These are phyloP conservation scores for Tapirus indicus DNA, from an alignment of 2,797 vertebrate species.

Conservation along the genomic window DNA sequence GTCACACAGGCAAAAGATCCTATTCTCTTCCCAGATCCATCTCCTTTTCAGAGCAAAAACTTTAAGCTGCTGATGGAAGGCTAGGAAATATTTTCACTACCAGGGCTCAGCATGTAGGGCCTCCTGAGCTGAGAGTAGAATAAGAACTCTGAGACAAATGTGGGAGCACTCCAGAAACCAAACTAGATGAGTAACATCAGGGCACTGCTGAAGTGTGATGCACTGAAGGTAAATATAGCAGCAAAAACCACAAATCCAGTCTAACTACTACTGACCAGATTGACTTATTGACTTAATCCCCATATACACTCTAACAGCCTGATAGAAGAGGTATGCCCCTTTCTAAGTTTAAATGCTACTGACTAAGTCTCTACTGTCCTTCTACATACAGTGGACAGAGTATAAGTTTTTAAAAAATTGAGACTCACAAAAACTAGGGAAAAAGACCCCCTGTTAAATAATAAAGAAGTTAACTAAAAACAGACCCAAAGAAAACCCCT, in stretches of 20 bases:
- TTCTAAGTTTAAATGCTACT: not conserved
- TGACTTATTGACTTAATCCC: not conserved
- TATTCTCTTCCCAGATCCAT: not conserved
- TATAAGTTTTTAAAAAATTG: not conserved
- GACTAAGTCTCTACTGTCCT: not conserved
- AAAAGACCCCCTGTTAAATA: not conserved
- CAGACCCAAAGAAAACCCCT: not conserved
- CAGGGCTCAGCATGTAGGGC: not conserved
- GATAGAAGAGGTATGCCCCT: not conserved
- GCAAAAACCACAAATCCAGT: not conserved
- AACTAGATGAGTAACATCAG: not conserved
- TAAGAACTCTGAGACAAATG: not conserved
- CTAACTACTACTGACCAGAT: not conserved
- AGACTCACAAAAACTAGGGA: not conserved
- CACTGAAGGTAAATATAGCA: not conserved
- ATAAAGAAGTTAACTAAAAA: not conserved
- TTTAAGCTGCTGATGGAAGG: not conserved
- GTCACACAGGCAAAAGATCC: not conserved
- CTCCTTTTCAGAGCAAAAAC: not conserved
- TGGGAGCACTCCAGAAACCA: not conserved
- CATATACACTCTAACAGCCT: not conserved
- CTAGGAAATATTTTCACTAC: not conserved
- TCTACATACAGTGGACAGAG: not conserved
- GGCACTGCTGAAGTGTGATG: not conserved
- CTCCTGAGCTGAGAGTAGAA: not conserved